Evolutionary conservation across 1,140 invertebrate species (phyloP).

Genomic region (Lanistes nyassanus): DNA sequence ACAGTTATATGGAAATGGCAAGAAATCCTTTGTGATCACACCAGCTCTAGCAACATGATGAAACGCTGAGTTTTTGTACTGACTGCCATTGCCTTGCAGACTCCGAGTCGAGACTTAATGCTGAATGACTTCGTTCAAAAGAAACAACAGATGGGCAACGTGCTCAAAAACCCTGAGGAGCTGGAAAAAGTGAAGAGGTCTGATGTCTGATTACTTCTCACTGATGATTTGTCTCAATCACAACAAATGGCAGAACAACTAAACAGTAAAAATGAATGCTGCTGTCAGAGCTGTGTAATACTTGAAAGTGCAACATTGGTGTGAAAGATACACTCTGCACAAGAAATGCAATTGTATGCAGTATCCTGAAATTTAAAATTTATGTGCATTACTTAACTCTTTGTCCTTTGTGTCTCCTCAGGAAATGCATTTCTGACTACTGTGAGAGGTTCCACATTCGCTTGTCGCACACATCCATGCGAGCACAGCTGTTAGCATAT

Average conservation of each 20-base stretch:
- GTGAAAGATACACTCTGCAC: too few relatives aligned
- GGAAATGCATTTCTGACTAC: conserved; percentile 57
- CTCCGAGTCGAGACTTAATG: conserved; percentile 63
- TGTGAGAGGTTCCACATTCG: conserved; percentile 58
- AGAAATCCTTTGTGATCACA: too few relatives aligned
- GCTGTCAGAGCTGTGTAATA: too few relatives aligned
- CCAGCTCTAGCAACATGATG: background rate
- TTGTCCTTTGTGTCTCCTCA: too few relatives aligned
- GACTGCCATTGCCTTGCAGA: conserved; percentile 44
- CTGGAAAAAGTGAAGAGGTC: conserved; percentile 63
- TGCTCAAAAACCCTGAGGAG: conserved; percentile 59
- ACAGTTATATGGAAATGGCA: too few relatives aligned
- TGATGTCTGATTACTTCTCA: background rate
- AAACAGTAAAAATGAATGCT: too few relatives aligned
- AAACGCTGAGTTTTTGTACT: conserved; percentile 4
- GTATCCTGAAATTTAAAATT: background rate
- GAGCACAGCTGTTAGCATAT: conserved; percentile 62
- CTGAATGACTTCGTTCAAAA: conserved; percentile 64
- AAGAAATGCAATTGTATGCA: background rate
- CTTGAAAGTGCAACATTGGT: too few relatives aligned
- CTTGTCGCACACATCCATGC: conserved; percentile 60
- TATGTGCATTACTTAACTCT: conserved; percentile 8
- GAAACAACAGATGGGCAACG: conserved; percentile 56
- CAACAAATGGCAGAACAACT: too few relatives aligned
- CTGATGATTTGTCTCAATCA: too few relatives aligned